Percentiles rank a stretch among this genome's conserved stretches.
These are phyloP conservation scores for Conger conger DNA, from an alignment of 2,113 vertebrate species.

Conservation along the genomic window DNA sequence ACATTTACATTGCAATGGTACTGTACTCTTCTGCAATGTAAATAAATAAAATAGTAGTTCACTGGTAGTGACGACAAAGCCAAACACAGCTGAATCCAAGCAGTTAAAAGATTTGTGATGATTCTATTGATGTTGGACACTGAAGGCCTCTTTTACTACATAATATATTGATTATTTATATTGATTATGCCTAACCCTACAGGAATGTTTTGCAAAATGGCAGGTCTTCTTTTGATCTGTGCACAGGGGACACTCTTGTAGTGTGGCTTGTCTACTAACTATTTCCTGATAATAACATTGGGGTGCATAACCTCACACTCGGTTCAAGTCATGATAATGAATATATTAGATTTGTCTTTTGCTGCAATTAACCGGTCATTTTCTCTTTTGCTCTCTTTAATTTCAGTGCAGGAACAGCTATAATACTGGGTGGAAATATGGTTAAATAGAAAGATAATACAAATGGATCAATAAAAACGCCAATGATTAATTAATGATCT, in stretches of 20 bases:
- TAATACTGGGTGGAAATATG: neutral
- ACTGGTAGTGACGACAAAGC: slow-evolving; percentile 43
- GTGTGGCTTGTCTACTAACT: slow-evolving; percentile 5
- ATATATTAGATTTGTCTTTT: neutral
- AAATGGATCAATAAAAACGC: too few species aligned
- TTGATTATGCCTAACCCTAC: slow-evolving; percentile 64
- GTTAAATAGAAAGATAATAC: neutral
- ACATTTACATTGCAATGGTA: neutral
- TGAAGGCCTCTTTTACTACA: slow-evolving; percentile 64
- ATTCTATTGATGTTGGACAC: slow-evolving; percentile 62
- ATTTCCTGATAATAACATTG: slow-evolving; percentile 24
- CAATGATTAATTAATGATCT: neutral
- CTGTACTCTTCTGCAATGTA: neutral
- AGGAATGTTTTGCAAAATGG: slow-evolving; percentile 42
- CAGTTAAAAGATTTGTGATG: slow-evolving; percentile 54
- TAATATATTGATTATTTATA: slow-evolving; percentile 74
- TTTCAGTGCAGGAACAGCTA: neutral
- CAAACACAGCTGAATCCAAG: slow-evolving; percentile 56
- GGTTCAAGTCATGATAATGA: neutral
- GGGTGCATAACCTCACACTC: neutral
- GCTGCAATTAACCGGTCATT: neutral
- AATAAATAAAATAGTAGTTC: neutral
- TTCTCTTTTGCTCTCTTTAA: neutral
- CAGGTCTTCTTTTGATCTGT: slow-evolving; percentile 46
- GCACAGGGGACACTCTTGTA: slow-evolving; percentile 40